phyloP scores from a whole-genome alignment of 1,140 invertebrate species.

The Pararge aegeria region DNA sequence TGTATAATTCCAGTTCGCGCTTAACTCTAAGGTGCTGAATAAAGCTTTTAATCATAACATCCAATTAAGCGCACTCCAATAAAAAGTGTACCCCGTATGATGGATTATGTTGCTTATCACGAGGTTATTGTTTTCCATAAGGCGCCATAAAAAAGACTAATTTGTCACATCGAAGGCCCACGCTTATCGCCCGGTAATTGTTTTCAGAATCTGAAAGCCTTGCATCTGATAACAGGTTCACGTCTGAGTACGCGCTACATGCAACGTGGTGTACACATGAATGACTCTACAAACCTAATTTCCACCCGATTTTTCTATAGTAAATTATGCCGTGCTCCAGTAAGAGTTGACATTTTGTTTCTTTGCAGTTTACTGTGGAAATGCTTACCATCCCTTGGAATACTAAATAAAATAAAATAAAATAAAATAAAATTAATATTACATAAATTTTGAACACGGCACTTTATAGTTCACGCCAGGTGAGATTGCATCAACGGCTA shows the following conservation, averaged over 20 bases:
- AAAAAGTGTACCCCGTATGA: conserved; percentile 37
- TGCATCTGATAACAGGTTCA: conserved; percentile 21
- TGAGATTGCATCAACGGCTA: too few species aligned
- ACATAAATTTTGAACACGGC: too few species aligned
- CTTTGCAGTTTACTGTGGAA: too few species aligned
- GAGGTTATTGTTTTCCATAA: conserved; percentile 58
- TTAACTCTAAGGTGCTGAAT: not conserved
- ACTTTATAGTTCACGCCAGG: too few species aligned
- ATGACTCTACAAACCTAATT: not conserved
- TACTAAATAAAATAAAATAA: too few species aligned
- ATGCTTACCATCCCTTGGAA: too few species aligned
- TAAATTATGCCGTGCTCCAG: too few species aligned
- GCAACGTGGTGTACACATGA: not conserved
- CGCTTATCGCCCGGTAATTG: conserved; percentile 37
- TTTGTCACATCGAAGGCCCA: conserved; percentile 45
- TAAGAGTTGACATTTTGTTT: too few species aligned
- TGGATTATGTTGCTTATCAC: conserved; percentile 53
- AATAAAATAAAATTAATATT: too few species aligned
- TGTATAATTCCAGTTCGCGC: not conserved
- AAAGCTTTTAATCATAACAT: conserved; percentile 21
- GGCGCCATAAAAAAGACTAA: conserved; percentile 46
- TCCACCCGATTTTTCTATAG: too few species aligned
- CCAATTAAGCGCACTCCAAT: conserved; percentile 23
- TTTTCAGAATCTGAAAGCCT: conserved; percentile 26
- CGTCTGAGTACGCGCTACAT: conserved; percentile 1